These are phyloP conservation scores for Caenorhabditis afra DNA, from an alignment of 2,888 invertebrate genomes.

Conservation along the genomic window DNA sequence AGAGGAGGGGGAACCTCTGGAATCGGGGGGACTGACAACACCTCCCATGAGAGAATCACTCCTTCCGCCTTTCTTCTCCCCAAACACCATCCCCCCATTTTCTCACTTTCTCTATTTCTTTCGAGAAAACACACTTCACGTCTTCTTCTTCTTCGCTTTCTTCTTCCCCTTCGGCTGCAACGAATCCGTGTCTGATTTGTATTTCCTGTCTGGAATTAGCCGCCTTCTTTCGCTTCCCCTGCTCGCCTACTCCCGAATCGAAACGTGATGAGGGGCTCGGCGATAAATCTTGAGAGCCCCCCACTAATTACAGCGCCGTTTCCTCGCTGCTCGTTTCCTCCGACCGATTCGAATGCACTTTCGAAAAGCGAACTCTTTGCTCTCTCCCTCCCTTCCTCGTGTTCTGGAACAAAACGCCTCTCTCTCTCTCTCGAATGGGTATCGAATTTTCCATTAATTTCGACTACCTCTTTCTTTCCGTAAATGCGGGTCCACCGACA, in stretches of 20 bases:
- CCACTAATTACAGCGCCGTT: constrained; percentile 4
- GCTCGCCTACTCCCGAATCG: background rate
- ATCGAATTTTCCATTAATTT: constrained; percentile 14
- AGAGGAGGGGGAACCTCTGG: too few species aligned
- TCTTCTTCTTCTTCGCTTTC: constrained; percentile 1
- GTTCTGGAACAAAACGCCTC: background rate
- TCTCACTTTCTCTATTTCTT: background rate
- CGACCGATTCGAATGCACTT: background rate
- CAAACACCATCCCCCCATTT: background rate
- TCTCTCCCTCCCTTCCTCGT: background rate
- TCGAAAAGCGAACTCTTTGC: background rate
- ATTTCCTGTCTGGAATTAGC: background rate
- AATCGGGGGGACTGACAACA: constrained; percentile 26
- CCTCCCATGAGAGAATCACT: constrained; percentile 46
- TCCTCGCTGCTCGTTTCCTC: background rate
- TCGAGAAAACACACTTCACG: too few species aligned
- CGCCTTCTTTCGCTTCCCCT: background rate
- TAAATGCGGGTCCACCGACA: background rate
- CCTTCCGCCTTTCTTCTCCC: background rate
- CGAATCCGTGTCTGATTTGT: background rate
- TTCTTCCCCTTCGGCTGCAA: background rate
- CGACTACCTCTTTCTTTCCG: background rate
- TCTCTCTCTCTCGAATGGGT: background rate
- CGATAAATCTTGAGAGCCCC: constrained; percentile 39
- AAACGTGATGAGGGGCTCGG: constrained; percentile 15